phyloP scores from a whole-genome alignment of 2,797 vertebrate species.

The Pseudochirops cupreus region DNA sequence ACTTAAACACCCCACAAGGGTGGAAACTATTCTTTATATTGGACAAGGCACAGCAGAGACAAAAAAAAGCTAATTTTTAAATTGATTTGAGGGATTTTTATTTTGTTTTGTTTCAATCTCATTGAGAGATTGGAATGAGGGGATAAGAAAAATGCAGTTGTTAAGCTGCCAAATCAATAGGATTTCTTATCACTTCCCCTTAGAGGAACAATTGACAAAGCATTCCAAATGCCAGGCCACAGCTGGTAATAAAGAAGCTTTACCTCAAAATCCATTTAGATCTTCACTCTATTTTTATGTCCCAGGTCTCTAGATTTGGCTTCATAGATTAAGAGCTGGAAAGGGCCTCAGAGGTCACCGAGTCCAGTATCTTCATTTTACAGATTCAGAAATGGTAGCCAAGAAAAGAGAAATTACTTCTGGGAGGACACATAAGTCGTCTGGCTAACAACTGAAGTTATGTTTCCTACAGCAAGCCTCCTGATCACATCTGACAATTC shows the following conservation, averaged over 20 bases:
- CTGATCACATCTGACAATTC: conserved; percentile 6
- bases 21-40: background rate
- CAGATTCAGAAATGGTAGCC: background rate
- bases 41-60: background rate
- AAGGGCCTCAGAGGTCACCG: background rate
- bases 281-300: background rate
- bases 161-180: conserved; percentile 29
- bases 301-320: background rate
- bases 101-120: background rate
- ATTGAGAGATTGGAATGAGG: background rate
- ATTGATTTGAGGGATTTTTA: background rate
- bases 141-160: background rate
- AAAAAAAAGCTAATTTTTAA: background rate
- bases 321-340: background rate
- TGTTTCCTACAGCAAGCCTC: background rate
- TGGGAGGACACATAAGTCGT: background rate
- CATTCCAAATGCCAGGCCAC: conserved; percentile 33
- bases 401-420: background rate
- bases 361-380: conserved; percentile 17
- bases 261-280: background rate
- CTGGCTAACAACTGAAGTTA: background rate
- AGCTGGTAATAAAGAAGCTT: background rate
- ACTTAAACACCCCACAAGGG: background rate
- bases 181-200: conserved; percentile 45
- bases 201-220: background rate